A percentile compares a stretch with the other conserved stretches of the same genome.
phyloP scores from a whole-genome alignment of 1,140 invertebrate species.

The Musca vetustissima region DNA sequence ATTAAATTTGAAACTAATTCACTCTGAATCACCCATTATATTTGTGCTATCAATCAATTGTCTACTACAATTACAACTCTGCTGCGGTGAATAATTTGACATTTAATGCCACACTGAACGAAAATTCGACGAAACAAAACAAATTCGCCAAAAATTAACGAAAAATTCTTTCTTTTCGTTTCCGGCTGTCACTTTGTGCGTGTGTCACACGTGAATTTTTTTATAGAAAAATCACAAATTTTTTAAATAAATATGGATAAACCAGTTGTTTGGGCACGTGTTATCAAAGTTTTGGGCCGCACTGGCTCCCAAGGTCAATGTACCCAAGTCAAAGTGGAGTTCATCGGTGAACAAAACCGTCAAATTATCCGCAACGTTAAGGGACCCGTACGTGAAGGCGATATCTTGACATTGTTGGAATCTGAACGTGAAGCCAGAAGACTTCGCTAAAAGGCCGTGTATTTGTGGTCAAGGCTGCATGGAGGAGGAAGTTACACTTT shows the following conservation, averaged over 20 bases:
- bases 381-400: constrained; percentile 97
- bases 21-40: neutral
- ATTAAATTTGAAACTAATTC: no score
- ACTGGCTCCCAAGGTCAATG: constrained; percentile 99
- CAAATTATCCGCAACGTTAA: constrained; percentile 99
- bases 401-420: constrained; percentile 96
- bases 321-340: constrained; percentile 99
- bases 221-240: constrained; percentile 34
- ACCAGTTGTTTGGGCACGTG: constrained; percentile 80
- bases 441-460: constrained; percentile 69
- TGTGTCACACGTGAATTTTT: constrained; percentile 51
- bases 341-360: constrained; percentile 95
- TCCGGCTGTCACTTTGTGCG: constrained; percentile 51
- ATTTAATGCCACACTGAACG: neutral
- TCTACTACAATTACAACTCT: neutral
- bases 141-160: constrained; percentile 25
- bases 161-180: constrained; percentile 48
- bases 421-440: constrained; percentile 98
- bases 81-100: neutral
- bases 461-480: no score
- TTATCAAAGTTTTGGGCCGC: constrained; percentile 93
- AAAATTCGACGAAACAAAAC: constrained; percentile 20
- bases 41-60: neutral
- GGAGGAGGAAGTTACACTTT: neutral
- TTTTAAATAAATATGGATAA: constrained; percentile 72